phyloP scores from a whole-genome alignment of 2,888 invertebrate species.

The Drosophila formosana region DNA sequence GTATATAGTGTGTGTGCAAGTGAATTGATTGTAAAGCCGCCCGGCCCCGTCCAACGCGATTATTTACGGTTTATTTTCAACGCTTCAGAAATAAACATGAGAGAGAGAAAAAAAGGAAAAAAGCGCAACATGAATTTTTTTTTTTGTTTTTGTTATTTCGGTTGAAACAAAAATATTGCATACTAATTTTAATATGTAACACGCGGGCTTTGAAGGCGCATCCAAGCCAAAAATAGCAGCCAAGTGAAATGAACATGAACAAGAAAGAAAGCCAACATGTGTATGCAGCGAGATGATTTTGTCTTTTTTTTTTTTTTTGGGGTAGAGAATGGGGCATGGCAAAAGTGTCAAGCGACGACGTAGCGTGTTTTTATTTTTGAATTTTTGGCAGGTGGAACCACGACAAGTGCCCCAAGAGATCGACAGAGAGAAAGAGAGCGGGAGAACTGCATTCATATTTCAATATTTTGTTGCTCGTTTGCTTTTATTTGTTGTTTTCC shows the following conservation, averaged over 20 bases:
- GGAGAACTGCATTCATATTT: slow-evolving; percentile 71
- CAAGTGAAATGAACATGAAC: slow-evolving; percentile 60
- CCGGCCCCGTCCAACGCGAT: slow-evolving; percentile 68
- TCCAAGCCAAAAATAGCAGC: slow-evolving; percentile 62
- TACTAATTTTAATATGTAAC: slow-evolving; percentile 81
- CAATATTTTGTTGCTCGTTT: slow-evolving; percentile 71
- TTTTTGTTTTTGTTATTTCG: slow-evolving; percentile 21
- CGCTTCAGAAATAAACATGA: slow-evolving; percentile 76
- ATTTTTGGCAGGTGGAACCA: slow-evolving; percentile 77
- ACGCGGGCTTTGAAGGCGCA: slow-evolving; percentile 76
- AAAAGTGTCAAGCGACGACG: slow-evolving; percentile 74
- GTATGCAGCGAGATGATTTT: slow-evolving; percentile 29
- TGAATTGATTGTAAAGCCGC: slow-evolving; percentile 77
- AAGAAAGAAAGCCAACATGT: slow-evolving; percentile 47
- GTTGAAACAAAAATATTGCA: slow-evolving; percentile 77
- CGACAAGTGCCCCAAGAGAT: slow-evolving; percentile 68
- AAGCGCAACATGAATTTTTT: slow-evolving; percentile 55
- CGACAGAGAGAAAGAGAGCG: neutral
- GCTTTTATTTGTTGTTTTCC: slow-evolving; percentile 38
- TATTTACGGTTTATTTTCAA: slow-evolving; percentile 81
- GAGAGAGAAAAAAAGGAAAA: slow-evolving; percentile 35
- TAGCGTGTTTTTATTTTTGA: slow-evolving; percentile 62
- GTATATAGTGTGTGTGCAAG: slow-evolving; percentile 47
- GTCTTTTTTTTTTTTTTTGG: neutral
- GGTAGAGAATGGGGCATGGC: slow-evolving; percentile 37